Conservation (phyloP, 2,888 invertebrate genomes). For the Zaprionus bogoriensis region DNA sequence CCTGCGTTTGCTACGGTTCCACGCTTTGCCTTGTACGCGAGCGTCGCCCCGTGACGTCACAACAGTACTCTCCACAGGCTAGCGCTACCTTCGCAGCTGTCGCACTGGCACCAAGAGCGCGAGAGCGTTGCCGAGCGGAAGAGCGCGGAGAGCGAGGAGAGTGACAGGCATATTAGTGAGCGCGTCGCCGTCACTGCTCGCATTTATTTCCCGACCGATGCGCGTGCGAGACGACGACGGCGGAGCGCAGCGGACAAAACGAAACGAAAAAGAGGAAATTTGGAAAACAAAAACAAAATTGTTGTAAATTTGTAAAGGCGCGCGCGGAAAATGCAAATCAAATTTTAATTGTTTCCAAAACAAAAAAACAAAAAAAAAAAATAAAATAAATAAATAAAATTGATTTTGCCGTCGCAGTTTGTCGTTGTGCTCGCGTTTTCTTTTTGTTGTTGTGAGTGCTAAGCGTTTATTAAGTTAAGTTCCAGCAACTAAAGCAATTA, state of each 20-base stretch:
- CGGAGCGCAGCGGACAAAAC: slow-evolving; percentile 39
- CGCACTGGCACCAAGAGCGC: slow-evolving; percentile 21
- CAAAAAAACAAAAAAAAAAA: not conserved
- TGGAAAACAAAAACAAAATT: slow-evolving; percentile 25
- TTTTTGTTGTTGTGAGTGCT: slow-evolving; percentile 30
- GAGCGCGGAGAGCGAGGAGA: slow-evolving; percentile 5
- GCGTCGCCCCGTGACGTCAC: slow-evolving; percentile 27
- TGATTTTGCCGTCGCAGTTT: slow-evolving; percentile 19
- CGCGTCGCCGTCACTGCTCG: slow-evolving; percentile 42
- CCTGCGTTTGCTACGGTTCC: not conserved
- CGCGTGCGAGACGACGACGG: slow-evolving; percentile 50
- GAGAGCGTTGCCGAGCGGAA: not conserved
- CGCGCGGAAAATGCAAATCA: no score
- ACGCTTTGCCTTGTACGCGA: not conserved
- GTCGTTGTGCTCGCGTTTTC: slow-evolving; percentile 11
- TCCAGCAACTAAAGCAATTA: slow-evolving; percentile 42
- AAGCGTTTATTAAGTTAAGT: slow-evolving; percentile 53
- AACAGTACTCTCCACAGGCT: slow-evolving; percentile 2
- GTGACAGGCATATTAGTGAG: slow-evolving; percentile 33
- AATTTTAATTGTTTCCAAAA: no score
- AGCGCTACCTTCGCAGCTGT: slow-evolving; percentile 35
- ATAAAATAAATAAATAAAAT: not conserved
- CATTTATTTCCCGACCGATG: slow-evolving; percentile 58
- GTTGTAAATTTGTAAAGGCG: slow-evolving; percentile 41
- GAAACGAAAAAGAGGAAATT: slow-evolving; percentile 19